Evolutionary conservation across 2,888 invertebrate species (phyloP), one percentile per base, ranked within the genome.

Genomic region (Agrochola circellaris): DNA sequence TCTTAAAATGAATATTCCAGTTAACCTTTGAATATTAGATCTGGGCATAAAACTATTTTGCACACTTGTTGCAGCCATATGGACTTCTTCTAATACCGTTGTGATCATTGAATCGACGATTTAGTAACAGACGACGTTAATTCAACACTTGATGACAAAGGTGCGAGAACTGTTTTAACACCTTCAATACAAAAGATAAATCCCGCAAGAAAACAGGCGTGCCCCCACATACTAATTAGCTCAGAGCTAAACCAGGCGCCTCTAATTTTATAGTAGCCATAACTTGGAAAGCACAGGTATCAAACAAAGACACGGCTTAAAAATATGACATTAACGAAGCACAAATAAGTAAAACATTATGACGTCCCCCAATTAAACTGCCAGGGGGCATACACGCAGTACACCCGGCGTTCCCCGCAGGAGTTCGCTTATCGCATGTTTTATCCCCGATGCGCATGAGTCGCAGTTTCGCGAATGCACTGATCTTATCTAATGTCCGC

Each of bases 301-400:
- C 34, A 64, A 60, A 71, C 62, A 69, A 73, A 66, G 61, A 77
- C 4, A 77, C 91, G 91, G 11, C 23, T 11, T 62, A 38, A 74
- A 79, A 79, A 84, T 72, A 66, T 66, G 71, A 80, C 73, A 67
- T 79, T 84, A 70, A 77, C 68, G 51, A 75, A 80, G 54, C 34
- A 79, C 90, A 89, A 85, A 86, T 82, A 85, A 86, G 86, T 87
- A 90, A 91, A 92, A 93, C 91, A 92, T 92, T 92, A 90, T 92
- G 92, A 92, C 91, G 91, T 89, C 87, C 89, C 77, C 90, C 91
- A 93, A 94, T 95, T 93, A 95, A 91, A 90, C 90, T 92, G 93
- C 92, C 93, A 92, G 76, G 56, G 83, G 78, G 75, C 58, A 67
- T 80, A 86, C 79, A 86, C 82, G 83, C 79, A 73, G 75, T 78